Evolutionary conservation across 2,113 vertebrate genomes (phyloP), one percentile per base, ranked within the genome.

Genomic region (Cochlearius cochlearius): DNA sequence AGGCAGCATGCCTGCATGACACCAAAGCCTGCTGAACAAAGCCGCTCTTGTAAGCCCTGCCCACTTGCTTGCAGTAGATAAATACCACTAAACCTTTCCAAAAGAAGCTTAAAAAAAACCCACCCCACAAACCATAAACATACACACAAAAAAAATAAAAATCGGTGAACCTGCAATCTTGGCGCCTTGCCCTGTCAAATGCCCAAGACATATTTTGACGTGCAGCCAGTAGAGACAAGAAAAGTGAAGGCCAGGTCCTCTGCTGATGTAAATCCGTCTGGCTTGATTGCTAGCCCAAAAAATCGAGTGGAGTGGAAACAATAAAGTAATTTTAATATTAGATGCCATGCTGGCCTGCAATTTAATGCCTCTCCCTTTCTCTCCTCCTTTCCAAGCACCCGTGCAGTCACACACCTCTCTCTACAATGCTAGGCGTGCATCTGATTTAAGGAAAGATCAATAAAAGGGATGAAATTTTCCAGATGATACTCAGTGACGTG

Each of bases 31-130:
- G 84, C 85, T 68, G 62, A 94, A 95, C 77, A 95, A 92, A 94
- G 92, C 93, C 69, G 2, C 90, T 87, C 81, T 56, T 92, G 92
- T 94, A 90, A 88, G 87, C 53, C 93, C 84, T 85, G 87, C 92
- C 94, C 87, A 91, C 77, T 96, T 95, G 84, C 58, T 90, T 94
- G 77, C 81, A 73, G 81, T 29, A 79, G 93, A 88, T 96, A 97
- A 95, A 96, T 64, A 67, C 66, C 63, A 60, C 67, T 95, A 88
- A 96, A 94, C 66, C 71, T 82, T 96, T 88, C 74, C 66, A 75
- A 88, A 95, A 92, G 84, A 39, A 79, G 85, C 85, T 96, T 86
- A 39, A 86, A 75, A 84, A 82, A 90, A 67, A 21, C 8, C 19
- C 41, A 32, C 86, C 41, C 41, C 41, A 72, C 56, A 62, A 87